These are phyloP conservation scores for Tetrax tetrax DNA, from an alignment of 2,113 vertebrate species.

Conservation along the genomic window DNA sequence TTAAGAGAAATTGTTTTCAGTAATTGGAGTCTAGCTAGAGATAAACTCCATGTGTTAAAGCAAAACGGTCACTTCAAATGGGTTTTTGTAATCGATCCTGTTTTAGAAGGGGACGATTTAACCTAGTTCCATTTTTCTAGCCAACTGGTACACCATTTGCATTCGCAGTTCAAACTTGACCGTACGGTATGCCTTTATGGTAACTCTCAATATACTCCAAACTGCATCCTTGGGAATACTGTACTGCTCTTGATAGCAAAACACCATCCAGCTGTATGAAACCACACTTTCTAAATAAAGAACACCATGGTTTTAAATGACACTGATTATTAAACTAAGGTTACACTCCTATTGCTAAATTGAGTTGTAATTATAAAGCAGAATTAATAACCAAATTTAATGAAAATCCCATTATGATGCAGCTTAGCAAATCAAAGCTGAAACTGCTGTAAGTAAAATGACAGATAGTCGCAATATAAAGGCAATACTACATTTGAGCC, in stretches of 20 bases:
- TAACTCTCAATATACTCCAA: constrained; percentile 1
- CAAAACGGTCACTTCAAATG: background rate
- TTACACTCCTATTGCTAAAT: constrained; percentile 10
- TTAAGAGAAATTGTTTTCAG: background rate
- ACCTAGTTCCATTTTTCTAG: background rate
- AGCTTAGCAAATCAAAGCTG: constrained; percentile 31
- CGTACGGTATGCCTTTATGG: background rate
- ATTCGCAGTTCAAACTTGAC: constrained; percentile 3
- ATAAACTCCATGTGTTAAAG: background rate
- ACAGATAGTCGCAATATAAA: background rate
- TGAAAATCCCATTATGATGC: constrained; percentile 35
- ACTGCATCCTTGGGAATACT: constrained; percentile 23
- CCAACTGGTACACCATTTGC: background rate
- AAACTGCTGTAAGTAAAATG: constrained; percentile 8
- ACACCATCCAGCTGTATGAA: background rate
- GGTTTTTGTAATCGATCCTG: background rate
- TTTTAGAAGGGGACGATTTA: background rate
- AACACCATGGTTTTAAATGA: constrained; percentile 9
- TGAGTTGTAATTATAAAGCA: constrained; percentile 46
- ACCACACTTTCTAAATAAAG: constrained; percentile 20
- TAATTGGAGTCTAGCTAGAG: background rate
- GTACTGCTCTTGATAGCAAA: background rate
- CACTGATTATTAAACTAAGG: constrained; percentile 34
- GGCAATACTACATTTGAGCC: background rate
- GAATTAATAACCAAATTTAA: constrained; percentile 57